These are phyloP conservation scores for Acanthopagrus latus DNA, from an alignment of 2,797 vertebrate genomes.

Conservation along the genomic window DNA sequence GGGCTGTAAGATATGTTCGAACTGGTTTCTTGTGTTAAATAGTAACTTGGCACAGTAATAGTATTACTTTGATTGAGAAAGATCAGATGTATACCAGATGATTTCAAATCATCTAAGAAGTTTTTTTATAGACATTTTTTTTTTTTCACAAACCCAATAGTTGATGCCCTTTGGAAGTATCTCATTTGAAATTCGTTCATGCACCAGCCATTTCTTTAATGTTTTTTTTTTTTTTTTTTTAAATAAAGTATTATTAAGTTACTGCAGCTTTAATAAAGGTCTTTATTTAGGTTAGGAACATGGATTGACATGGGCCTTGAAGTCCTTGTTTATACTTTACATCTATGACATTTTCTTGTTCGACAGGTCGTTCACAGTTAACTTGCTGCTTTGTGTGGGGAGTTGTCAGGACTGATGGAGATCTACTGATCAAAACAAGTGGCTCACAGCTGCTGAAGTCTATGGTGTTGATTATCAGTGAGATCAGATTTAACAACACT, in stretches of 20 bases:
- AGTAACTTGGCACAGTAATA: slow-evolving; percentile 13
- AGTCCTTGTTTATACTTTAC: no score
- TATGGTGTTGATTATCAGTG: not conserved
- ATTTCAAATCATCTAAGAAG: not conserved
- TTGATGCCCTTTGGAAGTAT: not conserved
- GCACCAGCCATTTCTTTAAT: not conserved
- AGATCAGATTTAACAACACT: not conserved
- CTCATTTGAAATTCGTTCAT: not conserved
- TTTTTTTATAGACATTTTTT: not conserved
- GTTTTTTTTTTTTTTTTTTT: no score
- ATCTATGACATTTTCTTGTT: no score
- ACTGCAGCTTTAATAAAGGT: not conserved
- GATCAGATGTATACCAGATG: not conserved
- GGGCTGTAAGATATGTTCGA: not conserved
- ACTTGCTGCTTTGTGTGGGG: not conserved
- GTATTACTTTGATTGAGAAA: not conserved
- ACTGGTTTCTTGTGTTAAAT: slow-evolving; percentile 7
- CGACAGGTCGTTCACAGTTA: not conserved
- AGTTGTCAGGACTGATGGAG: not conserved
- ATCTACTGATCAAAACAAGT: not conserved
- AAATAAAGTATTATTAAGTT: no score
- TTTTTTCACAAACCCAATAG: not conserved
- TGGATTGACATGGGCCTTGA: not conserved
- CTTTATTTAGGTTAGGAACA: not conserved
- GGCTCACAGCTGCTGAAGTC: not conserved